These are phyloP conservation scores for Eufriesea mexicana DNA, from an alignment of 1,140 invertebrate genomes.

Conservation along the genomic window DNA sequence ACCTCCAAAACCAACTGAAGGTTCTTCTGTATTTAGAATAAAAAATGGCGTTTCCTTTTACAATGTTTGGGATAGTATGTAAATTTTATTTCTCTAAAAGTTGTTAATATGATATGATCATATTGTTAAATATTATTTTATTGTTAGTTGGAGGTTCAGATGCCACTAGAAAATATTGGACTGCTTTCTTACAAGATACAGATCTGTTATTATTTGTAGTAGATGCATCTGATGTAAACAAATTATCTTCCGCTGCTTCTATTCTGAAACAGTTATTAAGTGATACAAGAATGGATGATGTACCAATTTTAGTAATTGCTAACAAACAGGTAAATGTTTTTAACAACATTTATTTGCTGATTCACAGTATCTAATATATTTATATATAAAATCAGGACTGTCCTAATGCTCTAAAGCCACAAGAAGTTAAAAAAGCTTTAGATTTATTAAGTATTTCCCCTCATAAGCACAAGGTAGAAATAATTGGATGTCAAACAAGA, in stretches of 20 bases:
- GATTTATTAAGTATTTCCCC: conserved; percentile 76
- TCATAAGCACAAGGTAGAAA: conserved; percentile 77
- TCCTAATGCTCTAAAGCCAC: conserved; percentile 71
- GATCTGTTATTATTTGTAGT: conserved; percentile 82
- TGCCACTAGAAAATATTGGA: conserved; percentile 78
- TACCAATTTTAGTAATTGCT: conserved; percentile 79
- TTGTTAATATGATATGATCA: background rate
- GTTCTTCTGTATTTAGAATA: conserved; percentile 77
- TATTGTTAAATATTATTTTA: conserved; percentile 36
- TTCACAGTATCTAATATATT: conserved; percentile 5
- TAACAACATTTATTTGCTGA: background rate
- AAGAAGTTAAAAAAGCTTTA: conserved; percentile 77
- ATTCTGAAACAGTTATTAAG: conserved; percentile 79
- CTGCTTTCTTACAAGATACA: conserved; percentile 81
- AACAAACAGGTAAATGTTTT: conserved; percentile 79
- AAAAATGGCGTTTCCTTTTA: conserved; percentile 71
- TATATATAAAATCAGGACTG: conserved; percentile 71
- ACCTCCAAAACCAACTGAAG: conserved; percentile 72
- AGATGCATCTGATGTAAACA: conserved; percentile 77
- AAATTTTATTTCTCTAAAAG: conserved; percentile 3
- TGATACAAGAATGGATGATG: conserved; percentile 75
- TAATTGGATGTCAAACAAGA: conserved; percentile 76
- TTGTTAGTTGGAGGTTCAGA: conserved; percentile 79
- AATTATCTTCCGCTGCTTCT: conserved; percentile 72
- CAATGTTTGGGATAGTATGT: conserved; percentile 80